A percentile compares a stretch with the other conserved stretches of the same genome.
Conservation (phyloP, 2,113 vertebrate species). For the Sciurus niger region DNA sequence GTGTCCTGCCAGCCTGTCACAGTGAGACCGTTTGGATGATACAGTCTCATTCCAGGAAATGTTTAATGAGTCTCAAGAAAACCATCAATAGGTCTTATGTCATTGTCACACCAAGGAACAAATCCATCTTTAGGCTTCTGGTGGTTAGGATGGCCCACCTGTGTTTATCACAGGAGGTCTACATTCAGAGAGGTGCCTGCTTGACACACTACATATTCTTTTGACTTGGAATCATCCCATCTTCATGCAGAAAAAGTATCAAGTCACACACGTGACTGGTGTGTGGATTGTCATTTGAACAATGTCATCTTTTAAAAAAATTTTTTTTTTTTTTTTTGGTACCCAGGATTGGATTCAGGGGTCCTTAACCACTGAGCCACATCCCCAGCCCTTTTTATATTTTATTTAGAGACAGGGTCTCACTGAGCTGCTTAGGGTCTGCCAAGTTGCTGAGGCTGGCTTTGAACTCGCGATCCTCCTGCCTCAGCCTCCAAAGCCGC, state of each 20-base stretch:
- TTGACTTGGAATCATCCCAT: not conserved
- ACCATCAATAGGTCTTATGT: conserved; percentile 74
- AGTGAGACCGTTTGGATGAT: conserved; percentile 66
- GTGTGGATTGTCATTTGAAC: not conserved
- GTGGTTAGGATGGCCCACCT: conserved; percentile 74
- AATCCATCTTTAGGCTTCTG: conserved; percentile 66
- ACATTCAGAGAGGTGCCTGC: not conserved
- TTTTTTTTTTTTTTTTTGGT: not conserved
- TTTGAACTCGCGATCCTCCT: too few relatives aligned
- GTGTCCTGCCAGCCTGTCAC: conserved; percentile 18
- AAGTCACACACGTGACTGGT: not conserved
- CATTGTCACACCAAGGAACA: conserved; percentile 39
- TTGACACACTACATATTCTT: not conserved
- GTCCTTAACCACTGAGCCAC: too few relatives aligned
- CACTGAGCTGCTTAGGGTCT: too few relatives aligned
- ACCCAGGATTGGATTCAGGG: too few relatives aligned
- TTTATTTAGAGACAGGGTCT: too few relatives aligned
- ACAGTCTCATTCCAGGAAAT: conserved; percentile 81
- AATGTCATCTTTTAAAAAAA: not conserved
- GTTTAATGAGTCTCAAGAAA: conserved; percentile 83
- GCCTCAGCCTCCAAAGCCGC: too few relatives aligned
- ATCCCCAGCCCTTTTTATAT: not conserved
- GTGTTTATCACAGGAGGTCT: conserved; percentile 57
- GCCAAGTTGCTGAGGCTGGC: too few relatives aligned
- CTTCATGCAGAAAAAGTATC: not conserved